Conservation (phyloP, 2,113 vertebrate species). For the Etheostoma spectabile region DNA sequence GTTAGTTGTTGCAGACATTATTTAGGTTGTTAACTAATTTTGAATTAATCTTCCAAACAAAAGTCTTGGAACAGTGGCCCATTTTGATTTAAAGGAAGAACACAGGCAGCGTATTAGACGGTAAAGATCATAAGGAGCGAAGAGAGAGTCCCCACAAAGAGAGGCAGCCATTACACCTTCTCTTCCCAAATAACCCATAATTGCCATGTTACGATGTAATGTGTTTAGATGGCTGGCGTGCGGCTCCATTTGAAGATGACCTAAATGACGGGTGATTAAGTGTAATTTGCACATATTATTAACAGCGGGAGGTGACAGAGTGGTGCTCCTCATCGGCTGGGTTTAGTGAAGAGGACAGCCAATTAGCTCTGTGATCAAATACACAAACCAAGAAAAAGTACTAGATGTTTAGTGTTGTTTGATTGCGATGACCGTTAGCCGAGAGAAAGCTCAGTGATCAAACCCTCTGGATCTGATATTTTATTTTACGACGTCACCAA, state of each 20-base stretch:
- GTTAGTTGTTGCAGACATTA: background rate
- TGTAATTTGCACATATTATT: constrained; percentile 84
- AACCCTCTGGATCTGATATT: background rate
- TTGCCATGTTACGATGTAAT: constrained; percentile 67
- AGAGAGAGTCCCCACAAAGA: constrained; percentile 75
- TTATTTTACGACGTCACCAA: background rate
- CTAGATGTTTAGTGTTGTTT: constrained; percentile 7
- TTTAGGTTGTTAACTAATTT: background rate
- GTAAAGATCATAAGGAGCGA: constrained; percentile 63
- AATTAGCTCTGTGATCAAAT: constrained; percentile 47
- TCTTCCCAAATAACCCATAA: constrained; percentile 82
- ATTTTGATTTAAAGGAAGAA: constrained; percentile 8
- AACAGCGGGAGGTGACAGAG: constrained; percentile 60
- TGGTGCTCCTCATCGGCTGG: constrained; percentile 33
- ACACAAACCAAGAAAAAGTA: constrained; percentile 31
- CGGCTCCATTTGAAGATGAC: constrained; percentile 75
- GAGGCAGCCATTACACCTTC: constrained; percentile 72
- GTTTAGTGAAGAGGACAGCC: constrained; percentile 23
- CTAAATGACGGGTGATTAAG: constrained; percentile 81
- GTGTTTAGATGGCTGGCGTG: constrained; percentile 74
- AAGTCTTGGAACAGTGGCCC: background rate
- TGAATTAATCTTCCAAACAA: constrained; percentile 22
- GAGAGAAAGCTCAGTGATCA: background rate
- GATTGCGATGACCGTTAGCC: background rate
- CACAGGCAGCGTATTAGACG: constrained; percentile 8